Evolutionary conservation across 2,888 invertebrate genomes (phyloP), one percentile per base, ranked within the genome.

Genomic region (Zygothrica quintamaculata): DNA sequence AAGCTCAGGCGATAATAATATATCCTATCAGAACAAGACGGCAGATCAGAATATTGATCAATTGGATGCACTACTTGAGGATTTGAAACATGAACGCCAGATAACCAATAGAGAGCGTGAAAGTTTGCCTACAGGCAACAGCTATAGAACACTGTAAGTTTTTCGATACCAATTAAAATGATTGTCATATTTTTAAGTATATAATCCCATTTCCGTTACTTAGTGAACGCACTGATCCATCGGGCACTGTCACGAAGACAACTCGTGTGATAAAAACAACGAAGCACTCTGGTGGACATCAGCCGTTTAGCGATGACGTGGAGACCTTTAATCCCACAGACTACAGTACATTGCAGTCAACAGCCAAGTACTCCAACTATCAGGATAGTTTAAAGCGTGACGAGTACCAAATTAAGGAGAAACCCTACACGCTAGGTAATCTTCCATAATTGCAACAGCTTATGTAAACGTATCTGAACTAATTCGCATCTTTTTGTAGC

Each of bases 11-110:
- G 85, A 86, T 59, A 89, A 82, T 53, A 89, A 74, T 58, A 40
- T 60, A 11, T 77, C 78, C n/a, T 89, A 81, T 65, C 68, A 74
- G 56, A 73, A 74, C 65, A 87, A 81, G 59, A 65, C 82, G 15
- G 56, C 78, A 15, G 87, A 90, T 74, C 93, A 94, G 84, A 95
- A 95, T 86, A 94, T 95, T 42, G 95, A 94, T 79, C 95, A 95
- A 89, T 90, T 96, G 85, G 95, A 96, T 89, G 94, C 94, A 0
- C 91, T 96, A 44, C 92, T 96, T 51, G 95, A 95, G 75, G 95
- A 96, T 89, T 91, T 96, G 78, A 94, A 95, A 77, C 85, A 90
- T 53, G 91, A 91, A 65, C 88, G 91, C 4, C 88, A 91, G 56
- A 80, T 87, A 26, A 89, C 90, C 15, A 87, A 36, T 60, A 75